Percentiles rank a stretch among this genome's conserved stretches.
phyloP scores from a whole-genome alignment of 2,113 vertebrate genomes.

The Pollachius pollachius region DNA sequence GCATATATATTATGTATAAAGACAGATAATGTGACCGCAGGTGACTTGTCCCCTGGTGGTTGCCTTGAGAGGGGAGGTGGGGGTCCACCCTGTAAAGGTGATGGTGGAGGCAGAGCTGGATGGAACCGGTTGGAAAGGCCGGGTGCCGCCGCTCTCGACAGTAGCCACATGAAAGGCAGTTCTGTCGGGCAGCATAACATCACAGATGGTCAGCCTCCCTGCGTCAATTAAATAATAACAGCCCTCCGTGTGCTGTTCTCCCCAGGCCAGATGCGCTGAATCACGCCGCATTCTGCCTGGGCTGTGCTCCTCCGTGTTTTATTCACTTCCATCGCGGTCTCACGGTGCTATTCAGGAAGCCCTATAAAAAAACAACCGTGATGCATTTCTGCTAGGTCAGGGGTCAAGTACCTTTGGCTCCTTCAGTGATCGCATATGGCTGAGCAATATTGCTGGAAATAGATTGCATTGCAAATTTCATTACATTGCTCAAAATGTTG shows the following conservation, averaged over 20 bases:
- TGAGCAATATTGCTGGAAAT: no score
- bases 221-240: slow-evolving; percentile 68
- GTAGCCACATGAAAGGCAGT: slow-evolving; percentile 79
- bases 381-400: background rate
- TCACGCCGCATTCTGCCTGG: slow-evolving; percentile 10
- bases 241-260: slow-evolving; percentile 19
- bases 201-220: slow-evolving; percentile 74
- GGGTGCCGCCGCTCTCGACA: slow-evolving; percentile 64
- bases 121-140: slow-evolving; percentile 75
- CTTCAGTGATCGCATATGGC: no score
- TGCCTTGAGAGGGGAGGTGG: slow-evolving; percentile 74
- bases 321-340: slow-evolving; percentile 42
- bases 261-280: slow-evolving; percentile 67
- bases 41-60: slow-evolving; percentile 74
- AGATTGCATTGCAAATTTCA: no score
- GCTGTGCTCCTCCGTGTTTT: background rate
- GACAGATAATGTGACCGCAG: slow-evolving; percentile 60
- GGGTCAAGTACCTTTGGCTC: background rate
- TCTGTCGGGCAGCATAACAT: slow-evolving; percentile 73
- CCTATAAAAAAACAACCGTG: background rate
- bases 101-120: slow-evolving; percentile 61
- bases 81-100: slow-evolving; percentile 36
- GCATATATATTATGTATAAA: slow-evolving; percentile 16
- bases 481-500: no score
- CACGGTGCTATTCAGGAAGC: slow-evolving; percentile 28